phyloP scores from a whole-genome alignment of 2,888 invertebrate genomes.

The Caenorhabditis drosophilae region DNA sequence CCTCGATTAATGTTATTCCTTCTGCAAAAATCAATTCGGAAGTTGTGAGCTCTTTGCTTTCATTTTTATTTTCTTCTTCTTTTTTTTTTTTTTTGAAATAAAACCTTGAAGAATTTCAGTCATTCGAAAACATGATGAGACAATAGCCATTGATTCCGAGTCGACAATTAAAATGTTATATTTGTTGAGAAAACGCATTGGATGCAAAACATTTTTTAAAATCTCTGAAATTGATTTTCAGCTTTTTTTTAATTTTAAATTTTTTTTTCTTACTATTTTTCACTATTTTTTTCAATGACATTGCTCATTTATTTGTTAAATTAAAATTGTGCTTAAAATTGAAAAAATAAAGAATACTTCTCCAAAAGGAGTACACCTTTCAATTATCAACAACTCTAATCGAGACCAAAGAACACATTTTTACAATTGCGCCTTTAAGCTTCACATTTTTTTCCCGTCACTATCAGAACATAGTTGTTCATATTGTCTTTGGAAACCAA shows the following conservation, averaged over 20 bases:
- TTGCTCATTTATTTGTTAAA: not conserved
- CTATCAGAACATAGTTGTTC: too few relatives aligned
- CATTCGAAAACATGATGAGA: conserved; percentile 13
- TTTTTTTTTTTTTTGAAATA: too few relatives aligned
- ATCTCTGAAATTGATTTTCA: not conserved
- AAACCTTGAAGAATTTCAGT: conserved; percentile 18
- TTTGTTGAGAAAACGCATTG: not conserved
- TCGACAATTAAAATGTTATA: conserved; percentile 14
- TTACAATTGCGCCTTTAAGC: too few relatives aligned
- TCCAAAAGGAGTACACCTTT: conserved; percentile 3
- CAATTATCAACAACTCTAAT: too few relatives aligned
- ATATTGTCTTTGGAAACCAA: too few relatives aligned
- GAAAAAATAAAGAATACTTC: not conserved
- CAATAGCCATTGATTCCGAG: conserved; percentile 7
- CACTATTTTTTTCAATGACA: not conserved
- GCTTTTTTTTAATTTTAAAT: not conserved
- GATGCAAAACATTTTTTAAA: not conserved
- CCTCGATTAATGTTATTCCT: conserved; percentile 22
- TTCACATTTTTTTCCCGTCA: too few relatives aligned
- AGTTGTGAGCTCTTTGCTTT: too few relatives aligned
- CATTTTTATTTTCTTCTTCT: too few relatives aligned
- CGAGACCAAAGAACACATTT: too few relatives aligned
- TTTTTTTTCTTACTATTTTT: not conserved
- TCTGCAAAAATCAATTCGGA: too few relatives aligned
- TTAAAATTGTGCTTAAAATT: not conserved